Evolutionary conservation across 1,140 invertebrate genomes (phyloP), one percentile per base, ranked within the genome.

Genomic region (Oryzaephilus surinamensis): DNA sequence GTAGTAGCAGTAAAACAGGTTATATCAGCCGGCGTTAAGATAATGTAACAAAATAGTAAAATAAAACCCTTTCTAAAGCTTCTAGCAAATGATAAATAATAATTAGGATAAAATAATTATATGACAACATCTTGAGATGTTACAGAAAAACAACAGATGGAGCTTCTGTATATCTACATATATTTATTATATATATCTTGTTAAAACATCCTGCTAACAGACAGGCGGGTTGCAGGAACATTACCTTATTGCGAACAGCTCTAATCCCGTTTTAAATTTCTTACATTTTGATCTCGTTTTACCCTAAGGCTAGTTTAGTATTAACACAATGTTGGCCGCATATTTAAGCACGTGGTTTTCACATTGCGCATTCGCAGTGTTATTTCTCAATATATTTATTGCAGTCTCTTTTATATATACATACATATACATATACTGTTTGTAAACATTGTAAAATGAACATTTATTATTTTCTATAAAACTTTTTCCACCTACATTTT

Each of bases 1-100:
- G 26, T 29, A 28, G 37, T 46, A 44, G 32, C 46, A 41, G 51
- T 50, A 48, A 54, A 58, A 58, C 56, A 48, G 56, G 56, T 58
- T 58, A 50, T 44, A 49, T 46, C 41, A 48, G 45, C 52, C 52
- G 32, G 34, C 32, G 40, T 36, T 33, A 38, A 41, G 45, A 39
- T 45, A 43, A 45, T 48, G 48, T 42, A 46, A 50, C 51, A 50
- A 52, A 51, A 47, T 33, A 46, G 48, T 42, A 36, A n/a, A 52
- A 49, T 18, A 43, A 45, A 45, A 47, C 45, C 38, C 32, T 46
- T 46, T 42, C 39, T n/a, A n/a, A n/a, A 46, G 45, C 38, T 50
- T 31, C 40, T 38, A 39, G 36, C 31, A 32, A 39, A 35, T 35
- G 45, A 47, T 50, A 51, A 51, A 51, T 42, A 52, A 46, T 57